Evolutionary conservation across 1,140 invertebrate species (phyloP).

Genomic region (Drosophila nannoptera): DNA sequence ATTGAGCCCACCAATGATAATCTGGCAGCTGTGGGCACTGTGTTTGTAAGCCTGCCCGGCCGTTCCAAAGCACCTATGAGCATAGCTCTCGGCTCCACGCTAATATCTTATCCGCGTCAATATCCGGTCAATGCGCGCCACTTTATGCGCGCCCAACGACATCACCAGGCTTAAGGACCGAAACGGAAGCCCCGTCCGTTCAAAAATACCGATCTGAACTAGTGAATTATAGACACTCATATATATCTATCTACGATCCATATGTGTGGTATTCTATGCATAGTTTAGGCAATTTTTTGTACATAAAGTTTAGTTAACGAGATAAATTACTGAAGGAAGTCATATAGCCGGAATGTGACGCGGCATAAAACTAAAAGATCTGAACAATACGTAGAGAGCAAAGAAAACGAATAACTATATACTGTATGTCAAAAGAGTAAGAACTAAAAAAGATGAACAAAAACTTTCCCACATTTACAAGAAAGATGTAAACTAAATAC

Average conservation of each 20-base stretch:
- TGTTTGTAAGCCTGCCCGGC: constrained; percentile 84
- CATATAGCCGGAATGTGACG: neutral
- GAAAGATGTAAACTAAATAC: neutral
- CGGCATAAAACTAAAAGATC: constrained; percentile 14
- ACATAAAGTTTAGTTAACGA: constrained; percentile 58
- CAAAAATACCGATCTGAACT: constrained; percentile 8
- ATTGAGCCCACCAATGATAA: constrained; percentile 93
- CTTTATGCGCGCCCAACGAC: constrained; percentile 61
- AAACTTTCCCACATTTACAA: constrained; percentile 22
- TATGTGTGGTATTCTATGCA: constrained; percentile 42
- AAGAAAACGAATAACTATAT: constrained; percentile 22
- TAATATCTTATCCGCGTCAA: constrained; percentile 71
- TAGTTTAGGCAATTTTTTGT: constrained; percentile 68
- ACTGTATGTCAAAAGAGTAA: too few relatives aligned
- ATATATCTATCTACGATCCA: neutral
- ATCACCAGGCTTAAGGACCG: constrained; percentile 48
- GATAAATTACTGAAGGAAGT: constrained; percentile 8
- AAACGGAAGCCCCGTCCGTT: neutral
- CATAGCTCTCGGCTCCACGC: constrained; percentile 72
- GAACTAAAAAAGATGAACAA: constrained; percentile 20
- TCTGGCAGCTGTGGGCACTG: constrained; percentile 92
- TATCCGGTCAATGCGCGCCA: constrained; percentile 70
- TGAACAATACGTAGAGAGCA: constrained; percentile 8
- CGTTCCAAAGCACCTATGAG: constrained; percentile 71
- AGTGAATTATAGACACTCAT: constrained; percentile 45